Percentiles rank a stretch among this genome's conserved stretches.
phyloP scores from a whole-genome alignment of 2,888 invertebrate genomes.

The Cerceris ruficornis region DNA sequence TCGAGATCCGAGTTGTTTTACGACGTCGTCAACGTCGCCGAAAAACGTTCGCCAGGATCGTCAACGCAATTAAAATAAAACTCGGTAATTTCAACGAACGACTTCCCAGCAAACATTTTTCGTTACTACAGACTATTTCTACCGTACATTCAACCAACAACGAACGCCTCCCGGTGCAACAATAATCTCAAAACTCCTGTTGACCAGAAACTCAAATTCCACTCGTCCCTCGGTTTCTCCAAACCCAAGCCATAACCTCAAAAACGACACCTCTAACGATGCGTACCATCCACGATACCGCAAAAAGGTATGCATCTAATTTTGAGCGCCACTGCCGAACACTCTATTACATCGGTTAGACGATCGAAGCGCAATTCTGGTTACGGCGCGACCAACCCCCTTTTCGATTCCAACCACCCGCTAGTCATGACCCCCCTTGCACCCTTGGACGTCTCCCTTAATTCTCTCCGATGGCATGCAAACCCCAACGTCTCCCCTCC shows the following conservation, averaged over 20 bases:
- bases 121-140: too few relatives aligned
- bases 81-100: too few relatives aligned
- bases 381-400: conserved; percentile 67
- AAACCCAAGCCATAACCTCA: too few relatives aligned
- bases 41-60: not conserved
- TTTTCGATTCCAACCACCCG: conserved; percentile 48
- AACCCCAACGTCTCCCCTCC: too few relatives aligned
- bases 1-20: too few relatives aligned
- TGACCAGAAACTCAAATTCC: not conserved
- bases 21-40: too few relatives aligned
- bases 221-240: not conserved
- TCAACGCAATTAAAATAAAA: not conserved
- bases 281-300: not conserved
- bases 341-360: conserved; percentile 80
- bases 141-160: too few relatives aligned
- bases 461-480: conserved; percentile 3
- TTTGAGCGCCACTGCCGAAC: conserved; percentile 69
- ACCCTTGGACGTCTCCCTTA: conserved; percentile 22
- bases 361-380: conserved; percentile 76
- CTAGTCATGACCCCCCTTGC: conserved; percentile 10
- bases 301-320: conserved; percentile 7
- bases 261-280: not conserved
- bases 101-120: too few relatives aligned
- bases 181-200: not conserved
- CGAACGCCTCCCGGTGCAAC: too few relatives aligned